Evolutionary conservation across 2,888 invertebrate species (phyloP).

Genomic region (Brachycybe producta): DNA sequence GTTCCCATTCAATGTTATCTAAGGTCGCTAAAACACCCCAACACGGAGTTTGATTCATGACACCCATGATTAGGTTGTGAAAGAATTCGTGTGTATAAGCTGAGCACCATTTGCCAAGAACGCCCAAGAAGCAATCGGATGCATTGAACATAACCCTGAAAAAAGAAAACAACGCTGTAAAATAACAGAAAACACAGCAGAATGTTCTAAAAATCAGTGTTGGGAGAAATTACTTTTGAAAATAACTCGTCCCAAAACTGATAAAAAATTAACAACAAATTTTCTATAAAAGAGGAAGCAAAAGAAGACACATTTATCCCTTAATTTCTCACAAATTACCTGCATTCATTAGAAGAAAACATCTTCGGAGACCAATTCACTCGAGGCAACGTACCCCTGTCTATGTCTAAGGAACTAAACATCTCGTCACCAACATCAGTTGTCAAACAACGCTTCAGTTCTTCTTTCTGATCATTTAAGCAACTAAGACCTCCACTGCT

Average conservation of each 20-base stretch:
- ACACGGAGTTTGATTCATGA: not conserved
- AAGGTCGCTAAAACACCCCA: not conserved
- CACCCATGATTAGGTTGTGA: not conserved
- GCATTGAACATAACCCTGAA: constrained; percentile 4
- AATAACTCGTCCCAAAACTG: no score
- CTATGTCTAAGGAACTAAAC: not conserved
- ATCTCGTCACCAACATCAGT: not conserved
- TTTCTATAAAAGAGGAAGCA: no score
- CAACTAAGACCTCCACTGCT: not conserved
- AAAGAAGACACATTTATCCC: no score
- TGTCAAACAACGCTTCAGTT: constrained; percentile 2
- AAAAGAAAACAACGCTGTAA: not conserved
- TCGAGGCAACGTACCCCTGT: not conserved
- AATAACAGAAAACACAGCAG: not conserved
- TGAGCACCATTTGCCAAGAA: not conserved
- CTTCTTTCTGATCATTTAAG: not conserved
- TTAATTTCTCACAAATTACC: no score
- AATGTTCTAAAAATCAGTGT: no score
- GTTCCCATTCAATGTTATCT: constrained; percentile 3
- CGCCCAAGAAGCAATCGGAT: not conserved
- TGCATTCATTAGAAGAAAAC: constrained; percentile 4
- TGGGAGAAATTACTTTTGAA: no score
- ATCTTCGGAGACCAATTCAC: constrained; percentile 3
- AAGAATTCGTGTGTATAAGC: not conserved
- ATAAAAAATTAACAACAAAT: no score